A percentile compares a stretch with the other conserved stretches of the same genome.
Evolutionary conservation across 2,797 vertebrate species (phyloP).

Genomic region (Platyrinchus mystaceus): DNA sequence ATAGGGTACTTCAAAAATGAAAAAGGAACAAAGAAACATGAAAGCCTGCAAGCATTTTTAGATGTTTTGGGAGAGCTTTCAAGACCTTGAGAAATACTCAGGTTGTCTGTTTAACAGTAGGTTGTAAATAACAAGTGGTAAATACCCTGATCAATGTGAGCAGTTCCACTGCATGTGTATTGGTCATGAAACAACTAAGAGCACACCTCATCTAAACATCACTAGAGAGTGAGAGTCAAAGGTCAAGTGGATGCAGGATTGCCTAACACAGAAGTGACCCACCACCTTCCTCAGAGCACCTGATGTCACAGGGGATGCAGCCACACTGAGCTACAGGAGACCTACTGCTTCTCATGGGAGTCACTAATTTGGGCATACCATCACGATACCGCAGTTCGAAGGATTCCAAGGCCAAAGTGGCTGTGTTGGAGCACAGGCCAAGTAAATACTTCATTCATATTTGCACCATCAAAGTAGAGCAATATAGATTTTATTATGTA

Average conservation of each 20-base stretch:
- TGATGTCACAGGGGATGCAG: neutral
- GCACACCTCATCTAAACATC: neutral
- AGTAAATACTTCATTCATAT: neutral
- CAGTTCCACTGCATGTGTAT: neutral
- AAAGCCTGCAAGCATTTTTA: neutral
- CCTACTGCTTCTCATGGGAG: neutral
- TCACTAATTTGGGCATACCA: neutral
- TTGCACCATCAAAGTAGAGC: neutral
- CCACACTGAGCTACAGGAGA: neutral
- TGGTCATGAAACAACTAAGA: neutral
- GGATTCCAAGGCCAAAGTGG: neutral
- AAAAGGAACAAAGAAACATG: neutral
- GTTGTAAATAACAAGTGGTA: neutral
- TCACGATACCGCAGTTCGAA: neutral
- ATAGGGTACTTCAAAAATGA: neutral
- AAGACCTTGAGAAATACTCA: neutral
- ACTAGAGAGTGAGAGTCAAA: neutral
- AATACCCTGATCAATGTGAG: neutral
- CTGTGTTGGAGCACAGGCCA: accelerated
- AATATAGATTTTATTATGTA: neutral
- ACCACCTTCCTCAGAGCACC: neutral
- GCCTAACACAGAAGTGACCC: neutral
- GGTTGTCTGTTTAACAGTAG: neutral
- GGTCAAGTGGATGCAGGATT: neutral
- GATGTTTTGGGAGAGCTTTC: neutral